Conservation (phyloP, 2,797 vertebrate species). For the Cygnus olor region DNA sequence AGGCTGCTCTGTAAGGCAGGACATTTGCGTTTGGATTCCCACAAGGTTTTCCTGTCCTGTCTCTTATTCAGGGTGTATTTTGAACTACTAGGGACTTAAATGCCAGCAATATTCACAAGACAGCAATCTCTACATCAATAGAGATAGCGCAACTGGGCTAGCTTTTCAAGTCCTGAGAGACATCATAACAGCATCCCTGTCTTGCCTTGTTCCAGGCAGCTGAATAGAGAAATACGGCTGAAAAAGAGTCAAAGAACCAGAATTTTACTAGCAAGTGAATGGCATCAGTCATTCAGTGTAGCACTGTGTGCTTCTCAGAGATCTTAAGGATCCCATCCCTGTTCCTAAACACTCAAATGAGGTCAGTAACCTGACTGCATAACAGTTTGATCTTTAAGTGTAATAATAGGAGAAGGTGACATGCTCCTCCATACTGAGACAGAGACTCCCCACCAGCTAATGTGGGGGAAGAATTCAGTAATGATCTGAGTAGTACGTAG, state of each 20-base stretch:
- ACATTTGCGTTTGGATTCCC: not conserved
- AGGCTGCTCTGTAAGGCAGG: not conserved
- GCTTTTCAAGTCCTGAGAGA: slow-evolving; percentile 23
- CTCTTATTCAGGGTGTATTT: not conserved
- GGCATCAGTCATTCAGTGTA: not conserved
- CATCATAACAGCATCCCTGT: slow-evolving; percentile 1
- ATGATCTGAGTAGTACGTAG: not conserved
- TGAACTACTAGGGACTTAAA: not conserved
- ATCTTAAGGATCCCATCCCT: not conserved
- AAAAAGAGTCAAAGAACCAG: not conserved
- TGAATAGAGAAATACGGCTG: not conserved
- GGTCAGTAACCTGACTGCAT: not conserved
- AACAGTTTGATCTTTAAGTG: not conserved
- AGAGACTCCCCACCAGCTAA: not conserved
- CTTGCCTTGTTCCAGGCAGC: not conserved
- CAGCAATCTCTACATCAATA: not conserved
- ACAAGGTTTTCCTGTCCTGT: not conserved
- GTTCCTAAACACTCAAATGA: not conserved
- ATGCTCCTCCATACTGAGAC: not conserved
- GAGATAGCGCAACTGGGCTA: not conserved
- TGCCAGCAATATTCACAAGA: slow-evolving; percentile 15
- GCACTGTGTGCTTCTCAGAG: not conserved
- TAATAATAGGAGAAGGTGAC: not conserved
- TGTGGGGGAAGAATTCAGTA: not conserved
- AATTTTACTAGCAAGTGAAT: not conserved